Percentiles rank a stretch among this genome's conserved stretches.
Conservation (phyloP, 2,113 vertebrate genomes). For the Varanus komodoensis region DNA sequence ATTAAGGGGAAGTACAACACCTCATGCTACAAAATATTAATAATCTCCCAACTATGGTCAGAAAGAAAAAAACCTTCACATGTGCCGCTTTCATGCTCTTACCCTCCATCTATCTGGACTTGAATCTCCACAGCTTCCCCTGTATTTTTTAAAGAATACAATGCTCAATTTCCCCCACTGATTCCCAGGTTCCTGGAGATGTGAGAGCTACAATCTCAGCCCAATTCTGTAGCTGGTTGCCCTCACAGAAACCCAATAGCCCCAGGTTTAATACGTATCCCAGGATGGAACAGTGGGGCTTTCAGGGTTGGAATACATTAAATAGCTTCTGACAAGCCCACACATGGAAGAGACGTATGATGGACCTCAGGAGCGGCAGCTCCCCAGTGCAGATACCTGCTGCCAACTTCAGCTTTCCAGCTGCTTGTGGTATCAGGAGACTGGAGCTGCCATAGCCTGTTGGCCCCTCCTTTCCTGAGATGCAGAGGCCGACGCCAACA, state of each 20-base stretch:
- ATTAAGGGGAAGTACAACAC: background rate
- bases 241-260: background rate
- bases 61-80: background rate
- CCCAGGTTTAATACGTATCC: background rate
- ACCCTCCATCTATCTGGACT: background rate
- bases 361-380: background rate
- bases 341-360: background rate
- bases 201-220: background rate
- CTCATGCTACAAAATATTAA: background rate
- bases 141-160: background rate
- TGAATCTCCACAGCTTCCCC: background rate
- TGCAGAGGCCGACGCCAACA: slow-evolving; percentile 3
- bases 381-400: background rate
- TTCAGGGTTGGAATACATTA: background rate
- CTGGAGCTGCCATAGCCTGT: background rate
- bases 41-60: background rate
- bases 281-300: background rate
- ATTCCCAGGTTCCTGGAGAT: background rate
- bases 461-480: background rate
- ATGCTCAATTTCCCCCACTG: background rate
- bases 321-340: background rate
- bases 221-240: background rate
- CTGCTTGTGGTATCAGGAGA: slow-evolving; percentile 5
- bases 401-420: slow-evolving; percentile 3
- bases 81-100: background rate